Evolutionary conservation across 2,113 vertebrate species (phyloP).

Genomic region (Ptilorrhoa leucosticta): DNA sequence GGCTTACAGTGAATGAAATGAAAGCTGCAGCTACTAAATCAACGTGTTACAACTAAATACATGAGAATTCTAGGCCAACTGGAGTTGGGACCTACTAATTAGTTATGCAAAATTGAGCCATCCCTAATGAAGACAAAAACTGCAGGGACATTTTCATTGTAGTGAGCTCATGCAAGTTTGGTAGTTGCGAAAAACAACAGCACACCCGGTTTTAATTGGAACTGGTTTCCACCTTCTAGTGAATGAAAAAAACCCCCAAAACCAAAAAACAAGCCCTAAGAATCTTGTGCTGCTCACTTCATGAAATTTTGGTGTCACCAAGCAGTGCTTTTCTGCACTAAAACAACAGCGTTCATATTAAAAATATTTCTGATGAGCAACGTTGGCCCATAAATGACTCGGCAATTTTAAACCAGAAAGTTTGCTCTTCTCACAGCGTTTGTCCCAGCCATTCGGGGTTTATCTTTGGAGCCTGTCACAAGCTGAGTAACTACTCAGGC

Average conservation of each 20-base stretch:
- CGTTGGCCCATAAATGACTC: not conserved
- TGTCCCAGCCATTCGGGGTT: not conserved
- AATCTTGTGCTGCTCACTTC: not conserved
- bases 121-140: not conserved
- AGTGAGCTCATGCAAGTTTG: no score
- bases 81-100: not conserved
- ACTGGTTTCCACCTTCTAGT: not conserved
- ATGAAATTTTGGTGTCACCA: not conserved
- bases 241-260: not conserved
- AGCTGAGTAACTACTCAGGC: not conserved
- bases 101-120: not conserved
- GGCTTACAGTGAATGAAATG: not conserved
- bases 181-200: not conserved
- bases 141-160: not conserved
- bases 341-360: not conserved
- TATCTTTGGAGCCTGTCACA: not conserved
- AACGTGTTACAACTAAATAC: not conserved
- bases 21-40: not conserved
- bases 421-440: not conserved
- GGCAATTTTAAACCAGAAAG: not conserved
- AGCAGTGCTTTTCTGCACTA: not conserved
- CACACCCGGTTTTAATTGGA: not conserved
- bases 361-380: not conserved
- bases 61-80: not conserved
- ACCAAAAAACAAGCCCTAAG: not conserved